Evolutionary conservation across 2,888 invertebrate species (phyloP).

Genomic region (Euzophera pinguis): DNA sequence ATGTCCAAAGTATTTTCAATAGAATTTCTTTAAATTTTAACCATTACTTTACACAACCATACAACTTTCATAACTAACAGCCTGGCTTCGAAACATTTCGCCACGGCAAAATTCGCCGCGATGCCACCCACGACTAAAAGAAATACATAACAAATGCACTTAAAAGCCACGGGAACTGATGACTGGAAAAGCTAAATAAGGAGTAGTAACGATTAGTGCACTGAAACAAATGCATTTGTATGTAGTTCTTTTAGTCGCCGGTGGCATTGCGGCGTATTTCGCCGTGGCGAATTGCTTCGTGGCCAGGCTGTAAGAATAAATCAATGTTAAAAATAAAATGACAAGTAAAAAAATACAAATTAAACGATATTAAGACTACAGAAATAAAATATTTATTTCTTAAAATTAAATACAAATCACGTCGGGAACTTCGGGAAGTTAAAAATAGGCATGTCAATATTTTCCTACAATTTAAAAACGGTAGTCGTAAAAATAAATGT

Average conservation of each 20-base stretch:
- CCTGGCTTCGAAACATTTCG: no score
- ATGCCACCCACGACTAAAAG: no score
- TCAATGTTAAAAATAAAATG: slow-evolving; percentile 4
- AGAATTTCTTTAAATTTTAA: background rate
- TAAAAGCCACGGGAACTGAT: no score
- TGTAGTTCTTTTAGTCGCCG: no score
- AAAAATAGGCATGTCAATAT: slow-evolving; percentile 4
- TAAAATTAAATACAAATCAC: background rate
- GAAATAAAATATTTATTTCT: background rate
- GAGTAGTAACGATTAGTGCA: no score
- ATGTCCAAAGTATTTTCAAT: background rate
- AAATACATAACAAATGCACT: no score
- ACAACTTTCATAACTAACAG: background rate
- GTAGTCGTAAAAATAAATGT: slow-evolving; percentile 6
- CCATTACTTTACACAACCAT: slow-evolving; percentile 5
- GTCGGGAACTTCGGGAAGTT: background rate
- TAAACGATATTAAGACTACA: background rate
- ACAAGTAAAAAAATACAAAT: slow-evolving; percentile 2
- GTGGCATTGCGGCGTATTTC: no score
- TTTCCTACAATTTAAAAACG: background rate
- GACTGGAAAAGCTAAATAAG: no score
- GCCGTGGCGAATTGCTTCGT: no score
- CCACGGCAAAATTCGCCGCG: no score
- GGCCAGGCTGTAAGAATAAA: no score
- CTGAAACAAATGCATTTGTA: no score